Base-by-base conservation (phyloP, 2,888 invertebrate species). In the Pterostichus niger region DNA sequence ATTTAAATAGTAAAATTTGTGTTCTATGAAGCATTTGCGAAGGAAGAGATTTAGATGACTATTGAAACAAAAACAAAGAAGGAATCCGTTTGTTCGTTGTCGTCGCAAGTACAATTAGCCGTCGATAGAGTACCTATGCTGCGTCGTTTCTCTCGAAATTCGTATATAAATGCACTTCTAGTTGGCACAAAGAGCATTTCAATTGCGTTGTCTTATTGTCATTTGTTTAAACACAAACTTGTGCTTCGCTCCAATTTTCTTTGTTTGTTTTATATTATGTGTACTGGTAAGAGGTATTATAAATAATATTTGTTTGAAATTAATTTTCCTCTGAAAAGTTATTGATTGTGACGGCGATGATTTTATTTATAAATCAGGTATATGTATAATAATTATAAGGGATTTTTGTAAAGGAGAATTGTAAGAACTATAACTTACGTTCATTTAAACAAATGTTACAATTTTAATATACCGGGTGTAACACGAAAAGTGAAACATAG, bases 151-250 rank as follows among this genome's bases (percentile, higher is more conserved):
- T 56, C 17, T 5, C 17, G 24, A 15, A 49, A 64, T 31, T 35
- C 64, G 49, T 64, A 40, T 35, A 24, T 61, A 61, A 64, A 64
- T 64, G 64, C 64, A 64, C 33, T 64, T 35, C 64, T 64, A 31
- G 3, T n/a, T 49, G 33, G 35, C 35, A 64, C 35, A 64, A 64
- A 64, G 35, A 64, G 64, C 64, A 64, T 64, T 64, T 64, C 64
- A 64, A 64, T 64, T 64, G 64, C 64, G 64, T 33, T 64, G 64
- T 40, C 35, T 64, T 35, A 64, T 64, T 64, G 64, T 64, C 64
- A 64, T 64, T 33, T 64, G 35, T 35, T 31, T 64, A 64, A 64
- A 64, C 64, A 64, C 64, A 64, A 64, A 64, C 64, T 64, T 64
- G 64, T 33, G 64, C 64, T 33, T 33, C 31, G 64, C 35, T 64